phyloP scores from a whole-genome alignment of 2,888 invertebrate species.

The Machimus atricapillus region DNA sequence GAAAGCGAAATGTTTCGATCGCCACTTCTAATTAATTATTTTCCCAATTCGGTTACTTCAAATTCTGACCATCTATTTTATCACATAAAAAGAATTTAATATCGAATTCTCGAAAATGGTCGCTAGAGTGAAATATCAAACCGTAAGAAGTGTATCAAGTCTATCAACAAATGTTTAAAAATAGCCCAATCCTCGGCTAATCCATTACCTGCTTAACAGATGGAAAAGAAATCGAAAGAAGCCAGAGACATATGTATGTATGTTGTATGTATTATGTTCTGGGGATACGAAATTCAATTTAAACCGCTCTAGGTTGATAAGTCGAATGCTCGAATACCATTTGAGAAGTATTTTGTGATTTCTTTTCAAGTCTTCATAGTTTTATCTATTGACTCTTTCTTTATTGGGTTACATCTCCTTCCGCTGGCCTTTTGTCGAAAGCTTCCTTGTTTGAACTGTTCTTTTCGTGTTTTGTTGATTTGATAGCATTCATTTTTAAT shows the following conservation, averaged over 20 bases:
- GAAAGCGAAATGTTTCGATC: background rate
- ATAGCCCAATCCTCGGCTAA: background rate
- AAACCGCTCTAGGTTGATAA: background rate
- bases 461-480: background rate
- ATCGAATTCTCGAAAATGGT: background rate
- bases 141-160: background rate
- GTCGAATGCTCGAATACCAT: background rate
- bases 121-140: background rate
- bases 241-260: background rate
- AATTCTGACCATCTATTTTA: background rate
- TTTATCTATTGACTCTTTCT: background rate
- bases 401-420: background rate
- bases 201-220: background rate
- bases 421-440: background rate
- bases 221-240: background rate
- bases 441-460: background rate
- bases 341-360: background rate
- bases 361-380: background rate
- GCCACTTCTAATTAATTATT: background rate
- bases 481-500: background rate
- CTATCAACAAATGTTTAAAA: background rate
- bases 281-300: background rate
- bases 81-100: background rate
- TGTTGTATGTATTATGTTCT: background rate
- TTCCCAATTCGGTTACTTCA: background rate